Evolutionary conservation across 2,888 invertebrate genomes (phyloP).

Genomic region (Bembecia ichneumoniformis): DNA sequence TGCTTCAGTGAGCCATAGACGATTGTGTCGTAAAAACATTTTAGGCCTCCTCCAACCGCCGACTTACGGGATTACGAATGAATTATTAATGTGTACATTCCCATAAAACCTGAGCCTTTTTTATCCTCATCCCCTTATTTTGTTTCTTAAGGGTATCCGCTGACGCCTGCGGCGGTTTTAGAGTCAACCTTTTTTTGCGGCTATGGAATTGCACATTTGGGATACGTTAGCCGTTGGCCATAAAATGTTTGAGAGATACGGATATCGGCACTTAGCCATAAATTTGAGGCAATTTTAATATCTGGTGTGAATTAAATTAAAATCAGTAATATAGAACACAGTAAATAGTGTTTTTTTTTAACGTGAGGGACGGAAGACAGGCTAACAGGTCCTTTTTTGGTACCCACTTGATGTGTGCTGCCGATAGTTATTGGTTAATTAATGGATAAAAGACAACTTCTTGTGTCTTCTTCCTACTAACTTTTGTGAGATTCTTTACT

Average conservation of each 20-base stretch:
- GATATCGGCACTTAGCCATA: neutral
- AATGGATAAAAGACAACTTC: too few species aligned
- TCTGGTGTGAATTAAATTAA: too few species aligned
- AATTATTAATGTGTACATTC: constrained; percentile 63
- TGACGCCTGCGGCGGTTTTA: constrained; percentile 6
- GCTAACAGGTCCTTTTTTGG: too few species aligned
- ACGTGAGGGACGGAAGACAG: too few species aligned
- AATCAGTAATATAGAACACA: too few species aligned
- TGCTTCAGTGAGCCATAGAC: constrained; percentile 26
- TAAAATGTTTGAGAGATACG: constrained; percentile 3
- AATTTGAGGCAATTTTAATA: too few species aligned
- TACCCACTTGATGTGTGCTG: too few species aligned
- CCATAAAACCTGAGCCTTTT: constrained; percentile 48
- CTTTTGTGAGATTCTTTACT: too few species aligned
- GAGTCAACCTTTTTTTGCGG: constrained; percentile 4
- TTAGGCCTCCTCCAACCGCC: constrained; percentile 36
- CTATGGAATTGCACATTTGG: constrained; percentile 4
- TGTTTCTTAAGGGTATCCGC: constrained; percentile 4
- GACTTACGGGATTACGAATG: constrained; percentile 57
- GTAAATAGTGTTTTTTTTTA: too few species aligned
- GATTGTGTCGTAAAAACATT: constrained; percentile 54
- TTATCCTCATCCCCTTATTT: constrained; percentile 19
- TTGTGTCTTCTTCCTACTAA: too few species aligned
- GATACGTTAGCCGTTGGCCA: neutral
- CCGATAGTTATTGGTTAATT: too few species aligned